Base-by-base conservation (phyloP, 1,140 invertebrate species). In the Papilio dardanus region DNA sequence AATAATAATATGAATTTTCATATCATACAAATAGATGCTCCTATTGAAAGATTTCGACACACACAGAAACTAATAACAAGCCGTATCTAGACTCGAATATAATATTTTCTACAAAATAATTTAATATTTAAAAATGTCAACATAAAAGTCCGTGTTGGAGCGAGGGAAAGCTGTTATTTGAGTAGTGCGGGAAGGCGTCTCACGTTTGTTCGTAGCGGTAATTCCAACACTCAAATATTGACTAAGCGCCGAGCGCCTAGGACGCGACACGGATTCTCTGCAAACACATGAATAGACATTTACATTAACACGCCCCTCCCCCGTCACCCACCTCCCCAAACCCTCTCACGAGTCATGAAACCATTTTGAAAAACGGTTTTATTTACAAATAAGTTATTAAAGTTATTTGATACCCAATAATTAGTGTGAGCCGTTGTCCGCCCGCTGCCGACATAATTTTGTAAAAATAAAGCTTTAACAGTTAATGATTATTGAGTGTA, bases 241-340 rank as follows among this genome's bases (percentile, higher is more conserved):
- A 88, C 71, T 69, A 73, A 30, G 46, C 33, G 46, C 88, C 67
- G 82, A 88, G 86, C 37, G 77, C 84, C 82, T 90, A 86, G 85
- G 88, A 91, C 88, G 86, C 89, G 91, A 92, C 89, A 91, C 88
- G 84, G 88, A 92, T 91, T 92, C 91, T 85, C 78, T 85, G 83
- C 82, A 89, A 92, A 92, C 86, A 92, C 80, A 88, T 86, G 87
- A 89, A 92, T 90, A 92, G 86, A 84, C 88, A 88, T 90, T 89
- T 87, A 90, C 86, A 88, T 88, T 89, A 88, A 82, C 86, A 86
- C n/a, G n/a, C 83, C 82, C 77, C 69, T 65, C 69, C 73, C 42
- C 71, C 35, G 74, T 80, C 46, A 65, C 42, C 19, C 40, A 24
- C 78, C 67, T 71, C 75, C 42, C 69, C 74, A 12, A 42, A 62